These are phyloP conservation scores for Odocoileus hemionus DNA, from an alignment of 2,113 vertebrate species.

Conservation along the genomic window DNA sequence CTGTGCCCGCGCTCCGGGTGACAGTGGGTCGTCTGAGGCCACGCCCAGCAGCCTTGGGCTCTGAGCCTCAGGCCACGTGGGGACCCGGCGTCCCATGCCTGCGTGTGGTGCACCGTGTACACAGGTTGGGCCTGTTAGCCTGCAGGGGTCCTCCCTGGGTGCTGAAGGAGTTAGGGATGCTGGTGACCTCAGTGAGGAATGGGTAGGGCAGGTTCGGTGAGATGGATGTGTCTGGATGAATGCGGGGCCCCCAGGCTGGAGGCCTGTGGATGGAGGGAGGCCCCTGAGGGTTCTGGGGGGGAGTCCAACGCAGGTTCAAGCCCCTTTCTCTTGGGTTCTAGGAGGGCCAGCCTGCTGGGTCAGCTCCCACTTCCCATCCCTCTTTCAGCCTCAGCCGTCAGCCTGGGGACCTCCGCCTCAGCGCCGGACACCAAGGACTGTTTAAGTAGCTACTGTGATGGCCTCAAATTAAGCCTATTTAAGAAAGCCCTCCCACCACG, in stretches of 20 bases:
- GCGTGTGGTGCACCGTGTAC: rapidly evolving
- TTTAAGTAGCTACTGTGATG: background rate
- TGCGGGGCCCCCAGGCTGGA: rapidly evolving
- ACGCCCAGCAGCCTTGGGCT: too few relatives aligned
- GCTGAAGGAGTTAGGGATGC: too few relatives aligned
- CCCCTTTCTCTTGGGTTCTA: rapidly evolving
- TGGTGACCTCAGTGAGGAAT: rapidly evolving
- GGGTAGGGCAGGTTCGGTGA: rapidly evolving
- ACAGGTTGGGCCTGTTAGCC: rapidly evolving
- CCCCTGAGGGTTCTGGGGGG: rapidly evolving
- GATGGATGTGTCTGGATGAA: too few relatives aligned
- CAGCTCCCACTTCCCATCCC: rapidly evolving
- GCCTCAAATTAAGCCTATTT: rapidly evolving
- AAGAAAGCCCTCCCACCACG: rapidly evolving
- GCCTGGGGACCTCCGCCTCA: rapidly evolving
- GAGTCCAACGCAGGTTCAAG: background rate
- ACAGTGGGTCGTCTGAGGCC: rapidly evolving
- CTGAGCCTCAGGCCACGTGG: rapidly evolving
- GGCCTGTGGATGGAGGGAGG: background rate
- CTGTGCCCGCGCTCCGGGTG: rapidly evolving
- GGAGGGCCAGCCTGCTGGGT: rapidly evolving
- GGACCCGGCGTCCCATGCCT: rapidly evolving
- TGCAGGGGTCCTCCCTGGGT: rapidly evolving
- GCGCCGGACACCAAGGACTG: background rate
- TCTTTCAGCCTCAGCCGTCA: background rate